phyloP scores from a whole-genome alignment of 1,140 invertebrate species.

The Steinernema feltiae region DNA sequence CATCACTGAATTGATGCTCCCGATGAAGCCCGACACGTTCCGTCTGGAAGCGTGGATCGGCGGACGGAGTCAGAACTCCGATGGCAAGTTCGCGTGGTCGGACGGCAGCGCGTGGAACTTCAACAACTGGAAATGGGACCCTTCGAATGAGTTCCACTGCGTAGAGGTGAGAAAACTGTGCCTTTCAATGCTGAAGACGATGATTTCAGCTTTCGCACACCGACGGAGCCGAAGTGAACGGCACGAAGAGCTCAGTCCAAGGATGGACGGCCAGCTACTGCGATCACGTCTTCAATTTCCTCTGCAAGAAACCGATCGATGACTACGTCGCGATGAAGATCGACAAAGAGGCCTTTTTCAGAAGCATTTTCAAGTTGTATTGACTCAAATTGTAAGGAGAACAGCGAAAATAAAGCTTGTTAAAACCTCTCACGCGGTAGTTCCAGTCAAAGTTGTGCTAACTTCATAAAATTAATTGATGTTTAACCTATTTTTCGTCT shows the following conservation, averaged over 20 bases:
- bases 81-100: neutral
- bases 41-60: neutral
- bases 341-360: neutral
- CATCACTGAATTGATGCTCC: neutral
- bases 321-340: neutral
- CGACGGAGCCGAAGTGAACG: too few species aligned
- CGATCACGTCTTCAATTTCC: neutral
- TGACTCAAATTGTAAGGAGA: too few species aligned
- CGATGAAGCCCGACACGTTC: too few species aligned
- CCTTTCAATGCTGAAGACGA: neutral
- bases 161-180: neutral
- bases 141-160: neutral
- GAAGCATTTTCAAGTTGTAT: too few species aligned
- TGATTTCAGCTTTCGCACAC: neutral
- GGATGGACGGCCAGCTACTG: neutral
- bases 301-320: slow-evolving; percentile 1
- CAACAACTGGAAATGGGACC: neutral
- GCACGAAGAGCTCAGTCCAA: neutral
- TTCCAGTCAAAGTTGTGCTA: too few species aligned
- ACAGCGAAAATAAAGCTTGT: too few species aligned
- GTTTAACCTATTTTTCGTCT: too few species aligned
- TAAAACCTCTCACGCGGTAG: too few species aligned
- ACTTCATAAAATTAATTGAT: too few species aligned
- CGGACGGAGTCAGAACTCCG: neutral
- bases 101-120: neutral